Evolutionary conservation across 2,113 vertebrate species (phyloP), one percentile per base, ranked within the genome.

Genomic region (Atherinomorus stipes): DNA sequence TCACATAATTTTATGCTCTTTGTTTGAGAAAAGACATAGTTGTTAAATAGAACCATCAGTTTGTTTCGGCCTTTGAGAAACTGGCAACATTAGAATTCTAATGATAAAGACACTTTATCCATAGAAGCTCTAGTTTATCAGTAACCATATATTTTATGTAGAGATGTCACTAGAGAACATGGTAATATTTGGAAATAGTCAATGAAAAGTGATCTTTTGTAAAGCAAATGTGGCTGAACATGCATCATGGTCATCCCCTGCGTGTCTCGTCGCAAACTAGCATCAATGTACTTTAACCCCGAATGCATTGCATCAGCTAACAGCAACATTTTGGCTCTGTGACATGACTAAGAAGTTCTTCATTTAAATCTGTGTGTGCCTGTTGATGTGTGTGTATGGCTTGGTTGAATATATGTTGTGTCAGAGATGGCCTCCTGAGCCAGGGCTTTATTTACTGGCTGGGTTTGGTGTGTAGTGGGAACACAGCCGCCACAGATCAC

Each of bases 361-460:
- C 49, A 74, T 85, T 80, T 85, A 69, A 68, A 68, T 45, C 1
- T 74, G 10, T 71, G 57, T 70, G 54, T 62, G 44, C 57, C 40
- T 22, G 42, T 28, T 61, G 45, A 60, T 63, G 50, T 57, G 57
- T 54, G 21, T 18, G 53, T 56, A 58, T 63, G 40, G n/a, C 58
- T 50, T 37, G 25, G n/a, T 67, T 70, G 67, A 81, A 86, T 76
- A 80, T 88, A 89, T 83, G 80, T 83, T 40, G 78, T 80, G 83
- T 87, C 78, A 81, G 64, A 52, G 64, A 81, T 54, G n/a, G 26
- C 77, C 80, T 84, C 89, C 60, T 53, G 78, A 69, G 78, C 62
- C 68, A 23, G 42, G 45, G 60, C 75, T 86, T 87, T 89, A 84
- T 89, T 90, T 89, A 90, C 86, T 74, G 80, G 65, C 78, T 2